A percentile compares a stretch with the other conserved stretches of the same genome.
phyloP scores from a whole-genome alignment of 1,140 invertebrate species.

The Drosophila kurseongensis region DNA sequence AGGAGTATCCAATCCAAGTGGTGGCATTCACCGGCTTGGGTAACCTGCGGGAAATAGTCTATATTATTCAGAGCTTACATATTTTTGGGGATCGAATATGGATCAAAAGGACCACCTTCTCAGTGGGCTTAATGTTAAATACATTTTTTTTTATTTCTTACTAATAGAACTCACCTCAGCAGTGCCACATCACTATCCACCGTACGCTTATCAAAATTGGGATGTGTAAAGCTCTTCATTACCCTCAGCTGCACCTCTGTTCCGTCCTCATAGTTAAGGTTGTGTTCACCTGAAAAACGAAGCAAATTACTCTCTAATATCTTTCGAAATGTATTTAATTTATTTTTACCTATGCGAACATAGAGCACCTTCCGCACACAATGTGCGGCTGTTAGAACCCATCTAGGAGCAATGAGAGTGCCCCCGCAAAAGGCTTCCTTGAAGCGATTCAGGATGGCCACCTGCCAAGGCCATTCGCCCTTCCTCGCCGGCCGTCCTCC shows the following conservation, averaged over 20 bases:
- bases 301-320: background rate
- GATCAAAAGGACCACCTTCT: too few relatives aligned
- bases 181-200: slow-evolving; percentile 97
- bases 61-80: background rate
- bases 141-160: too few relatives aligned
- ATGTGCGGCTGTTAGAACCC: slow-evolving; percentile 96
- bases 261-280: slow-evolving; percentile 89
- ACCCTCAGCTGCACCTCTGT: slow-evolving; percentile 91
- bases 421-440: slow-evolving; percentile 96
- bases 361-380: slow-evolving; percentile 92
- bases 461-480: slow-evolving; percentile 97
- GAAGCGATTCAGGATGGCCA: slow-evolving; percentile 93
- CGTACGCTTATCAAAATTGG: slow-evolving; percentile 93
- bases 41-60: slow-evolving; percentile 71
- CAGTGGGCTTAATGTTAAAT: too few relatives aligned
- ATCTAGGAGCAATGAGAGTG: slow-evolving; percentile 92
- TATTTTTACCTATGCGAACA: slow-evolving; percentile 89
- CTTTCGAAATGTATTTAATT: accelerated
- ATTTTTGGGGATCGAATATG: too few relatives aligned
- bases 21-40: slow-evolving; percentile 86
- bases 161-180: slow-evolving; percentile 85
- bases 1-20: slow-evolving; percentile 85
- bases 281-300: slow-evolving; percentile 92
- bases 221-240: slow-evolving; percentile 91
- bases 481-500: slow-evolving; percentile 91